These are phyloP conservation scores for Zele albiditarsus DNA, from an alignment of 2,888 invertebrate species.

Conservation along the genomic window DNA sequence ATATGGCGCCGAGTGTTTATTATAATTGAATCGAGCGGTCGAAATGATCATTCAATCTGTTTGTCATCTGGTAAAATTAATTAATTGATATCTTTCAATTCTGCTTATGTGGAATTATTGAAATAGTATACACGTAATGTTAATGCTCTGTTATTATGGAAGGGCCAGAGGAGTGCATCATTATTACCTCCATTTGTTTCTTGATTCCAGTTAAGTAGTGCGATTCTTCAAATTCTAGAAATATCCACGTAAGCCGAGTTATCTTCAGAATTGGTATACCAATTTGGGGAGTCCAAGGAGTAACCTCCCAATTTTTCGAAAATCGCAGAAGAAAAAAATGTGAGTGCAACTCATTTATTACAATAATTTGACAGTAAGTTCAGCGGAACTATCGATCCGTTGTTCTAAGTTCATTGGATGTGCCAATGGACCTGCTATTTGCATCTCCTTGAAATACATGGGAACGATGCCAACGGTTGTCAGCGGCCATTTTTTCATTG, in stretches of 20 bases:
- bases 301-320: not conserved
- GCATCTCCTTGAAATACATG: slow-evolving; percentile 17
- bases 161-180: not conserved
- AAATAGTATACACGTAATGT: not conserved
- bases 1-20: slow-evolving; percentile 71
- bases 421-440: slow-evolving; percentile 23
- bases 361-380: not conserved
- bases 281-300: not conserved
- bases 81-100: not conserved
- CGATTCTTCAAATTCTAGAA: not conserved
- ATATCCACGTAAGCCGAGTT: not conserved
- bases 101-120: not conserved
- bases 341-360: not conserved
- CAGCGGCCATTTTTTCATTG: not conserved
- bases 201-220: not conserved
- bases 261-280: not conserved
- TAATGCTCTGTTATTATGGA: not conserved
- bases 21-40: slow-evolving; percentile 67
- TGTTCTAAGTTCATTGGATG: slow-evolving; percentile 16
- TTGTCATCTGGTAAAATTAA: not conserved
- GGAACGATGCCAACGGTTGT: not conserved
- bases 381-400: slow-evolving; percentile 19
- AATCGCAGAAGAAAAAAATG: slow-evolving; percentile 3
- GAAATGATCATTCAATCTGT: slow-evolving; percentile 52
- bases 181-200: not conserved